Evolutionary conservation across 2,888 invertebrate species (phyloP).

Genomic region (Teinopalpus imperialis): DNA sequence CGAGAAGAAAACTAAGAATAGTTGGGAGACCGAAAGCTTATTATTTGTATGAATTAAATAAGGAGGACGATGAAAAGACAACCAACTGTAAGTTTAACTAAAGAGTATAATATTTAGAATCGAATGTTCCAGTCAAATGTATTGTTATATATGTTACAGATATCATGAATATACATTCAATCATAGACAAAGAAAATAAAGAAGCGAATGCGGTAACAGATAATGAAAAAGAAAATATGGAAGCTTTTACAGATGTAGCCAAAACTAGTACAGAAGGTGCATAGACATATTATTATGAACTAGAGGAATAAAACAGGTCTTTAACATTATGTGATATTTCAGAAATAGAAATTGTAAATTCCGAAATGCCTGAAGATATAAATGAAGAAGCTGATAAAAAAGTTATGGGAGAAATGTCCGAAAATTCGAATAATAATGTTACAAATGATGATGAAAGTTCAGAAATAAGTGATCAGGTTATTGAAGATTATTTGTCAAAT

Average conservation of each 20-base stretch:
- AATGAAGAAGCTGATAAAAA: neutral
- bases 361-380: neutral
- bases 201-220: neutral
- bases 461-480: conserved; percentile 31
- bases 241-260: neutral
- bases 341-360: neutral
- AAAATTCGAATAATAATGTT: neutral
- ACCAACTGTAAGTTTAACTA: conserved; percentile 14
- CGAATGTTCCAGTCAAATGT: conserved; percentile 8
- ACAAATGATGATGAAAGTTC: conserved; percentile 16
- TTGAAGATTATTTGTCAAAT: conserved; percentile 57
- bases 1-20: conserved; percentile 12
- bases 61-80: conserved; percentile 15
- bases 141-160: conserved; percentile 19
- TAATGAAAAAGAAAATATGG: neutral
- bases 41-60: conserved; percentile 20
- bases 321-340: conserved; percentile 6
- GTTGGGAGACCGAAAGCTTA: conserved; percentile 23
- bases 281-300: neutral
- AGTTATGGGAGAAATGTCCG: neutral
- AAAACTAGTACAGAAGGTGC: conserved; percentile 10
- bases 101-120: neutral
- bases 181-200: conserved; percentile 2
- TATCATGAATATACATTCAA: conserved; percentile 5
- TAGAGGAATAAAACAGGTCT: neutral